These are phyloP conservation scores for Grapholita molesta DNA, from an alignment of 1,140 invertebrate species.

Conservation along the genomic window DNA sequence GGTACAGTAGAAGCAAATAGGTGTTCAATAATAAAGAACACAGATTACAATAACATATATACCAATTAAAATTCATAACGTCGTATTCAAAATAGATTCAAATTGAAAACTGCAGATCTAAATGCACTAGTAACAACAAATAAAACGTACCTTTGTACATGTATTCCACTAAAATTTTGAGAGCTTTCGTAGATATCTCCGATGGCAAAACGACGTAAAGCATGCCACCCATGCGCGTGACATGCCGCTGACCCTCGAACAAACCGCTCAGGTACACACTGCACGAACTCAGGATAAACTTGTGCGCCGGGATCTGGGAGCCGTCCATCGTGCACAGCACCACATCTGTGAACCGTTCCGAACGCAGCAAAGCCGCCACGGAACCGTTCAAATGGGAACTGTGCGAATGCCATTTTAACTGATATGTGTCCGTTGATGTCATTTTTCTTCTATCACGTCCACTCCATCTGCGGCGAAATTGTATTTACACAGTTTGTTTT, in stretches of 20 bases:
- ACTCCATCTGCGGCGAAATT: not conserved
- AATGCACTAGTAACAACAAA: too few relatives aligned
- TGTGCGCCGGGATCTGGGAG: constrained; percentile 89
- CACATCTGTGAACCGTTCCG: constrained; percentile 91
- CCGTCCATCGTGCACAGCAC: constrained; percentile 89
- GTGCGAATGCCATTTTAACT: constrained; percentile 92
- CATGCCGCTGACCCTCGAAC: constrained; percentile 78
- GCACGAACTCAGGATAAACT: constrained; percentile 91
- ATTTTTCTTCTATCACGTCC: constrained; percentile 34
- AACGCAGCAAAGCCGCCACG: constrained; percentile 87
- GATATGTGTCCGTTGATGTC: constrained; percentile 86
- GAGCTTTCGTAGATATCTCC: constrained; percentile 86
- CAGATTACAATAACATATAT: too few relatives aligned
- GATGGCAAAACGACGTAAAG: constrained; percentile 88
- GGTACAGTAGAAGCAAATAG: too few relatives aligned
- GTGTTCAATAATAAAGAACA: too few relatives aligned
- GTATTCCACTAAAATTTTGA: constrained; percentile 90
- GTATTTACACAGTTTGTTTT: not conserved
- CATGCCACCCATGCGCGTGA: constrained; percentile 77
- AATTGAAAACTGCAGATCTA: too few relatives aligned
- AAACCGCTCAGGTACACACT: constrained; percentile 79
- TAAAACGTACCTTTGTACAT: constrained; percentile 84
- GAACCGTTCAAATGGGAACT: constrained; percentile 88
- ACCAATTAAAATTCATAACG: too few relatives aligned
- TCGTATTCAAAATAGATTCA: too few relatives aligned